Evolutionary conservation across 2,888 invertebrate species (phyloP), one percentile per base, ranked within the genome.

Genomic region (Synergus japonicus): DNA sequence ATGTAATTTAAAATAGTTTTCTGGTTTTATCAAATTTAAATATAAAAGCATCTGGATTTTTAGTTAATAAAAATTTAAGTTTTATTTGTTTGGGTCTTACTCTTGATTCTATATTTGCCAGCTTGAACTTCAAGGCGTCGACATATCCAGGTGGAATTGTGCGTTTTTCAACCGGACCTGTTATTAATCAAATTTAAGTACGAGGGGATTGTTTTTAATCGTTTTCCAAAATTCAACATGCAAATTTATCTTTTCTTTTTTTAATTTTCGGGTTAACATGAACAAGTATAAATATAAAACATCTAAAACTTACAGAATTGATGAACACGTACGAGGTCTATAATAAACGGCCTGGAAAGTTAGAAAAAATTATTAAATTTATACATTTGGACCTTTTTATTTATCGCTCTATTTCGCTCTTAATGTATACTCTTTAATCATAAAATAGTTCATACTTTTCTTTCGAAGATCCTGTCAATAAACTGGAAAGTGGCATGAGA

Each of bases 71-170:
- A 41, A 18, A 18, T 63, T 18, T n/a, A 41, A 43, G 0, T 0
- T 60, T 60, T 22, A 15, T 54, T 54, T 54, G n/a, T 65, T 65
- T 18, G 10, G 29, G 29, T 54, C 22, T 88, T 85, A 93, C 91
- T 58, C 93, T 89, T 49, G 92, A 91, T 86, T 93, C 93, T 84
- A 93, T 89, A 82, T 89, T 90, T 81, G 90, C 87, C 46, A 93
- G 89, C 86, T 93, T 93, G 76, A 92, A 91, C 83, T 91, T 90
- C n/a, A 93, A 91, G 44, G 93, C 92, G 84, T 93, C 93, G 43
- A 93, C 89, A 82, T 93, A 93, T 4, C 92, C 93, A 83, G 93
- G 92, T 86, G 93, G 92, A 66, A 93, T 82, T 44, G 82, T 87
- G 82, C 90, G 84, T 81, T 86, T 86, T 83, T 89, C 87, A 46